Evolutionary conservation across 2,888 invertebrate species (phyloP).

Genomic region (Trisateles emortualis): DNA sequence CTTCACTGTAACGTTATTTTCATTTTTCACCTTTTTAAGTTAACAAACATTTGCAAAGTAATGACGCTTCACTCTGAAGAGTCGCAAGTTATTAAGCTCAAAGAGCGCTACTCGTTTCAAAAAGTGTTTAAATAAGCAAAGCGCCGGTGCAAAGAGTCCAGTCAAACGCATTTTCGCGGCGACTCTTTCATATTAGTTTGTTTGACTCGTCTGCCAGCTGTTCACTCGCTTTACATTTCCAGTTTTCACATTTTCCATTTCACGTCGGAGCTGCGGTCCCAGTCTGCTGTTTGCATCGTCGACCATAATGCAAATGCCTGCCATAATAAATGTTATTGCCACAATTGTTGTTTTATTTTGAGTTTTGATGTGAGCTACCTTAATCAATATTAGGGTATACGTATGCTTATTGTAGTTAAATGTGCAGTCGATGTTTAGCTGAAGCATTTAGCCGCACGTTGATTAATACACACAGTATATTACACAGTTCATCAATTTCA

Average conservation of each 20-base stretch:
- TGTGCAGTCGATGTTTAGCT: slow-evolving; percentile 50
- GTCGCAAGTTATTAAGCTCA: slow-evolving; percentile 44
- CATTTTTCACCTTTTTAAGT: slow-evolving; percentile 15
- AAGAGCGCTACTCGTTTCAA: slow-evolving; percentile 44
- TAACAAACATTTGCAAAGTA: slow-evolving; percentile 1
- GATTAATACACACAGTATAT: slow-evolving; percentile 28
- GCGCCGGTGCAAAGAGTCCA: slow-evolving; percentile 57
- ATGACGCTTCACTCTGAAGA: slow-evolving; percentile 11
- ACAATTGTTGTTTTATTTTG: slow-evolving; percentile 82
- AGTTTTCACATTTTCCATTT: slow-evolving; percentile 65
- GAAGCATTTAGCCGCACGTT: slow-evolving; percentile 44
- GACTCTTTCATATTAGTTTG: slow-evolving; percentile 63
- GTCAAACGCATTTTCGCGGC: slow-evolving; percentile 61
- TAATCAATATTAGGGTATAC: slow-evolving; percentile 32
- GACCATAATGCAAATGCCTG: slow-evolving; percentile 61
- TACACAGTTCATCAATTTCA: slow-evolving; percentile 34
- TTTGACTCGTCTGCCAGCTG: slow-evolving; percentile 65
- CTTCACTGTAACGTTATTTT: slow-evolving; percentile 33
- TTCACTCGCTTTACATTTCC: slow-evolving; percentile 66
- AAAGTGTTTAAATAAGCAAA: slow-evolving; percentile 57
- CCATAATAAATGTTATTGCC: slow-evolving; percentile 79
- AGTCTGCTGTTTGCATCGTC: slow-evolving; percentile 63
- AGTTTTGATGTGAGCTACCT: slow-evolving; percentile 59
- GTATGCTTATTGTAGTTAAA: slow-evolving; percentile 54
- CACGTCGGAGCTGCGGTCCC: slow-evolving; percentile 52